Percentiles rank a stretch among this genome's conserved stretches.
These are phyloP conservation scores for Caenorhabditis macrosperma DNA, from an alignment of 2,888 invertebrate genomes.

Conservation along the genomic window DNA sequence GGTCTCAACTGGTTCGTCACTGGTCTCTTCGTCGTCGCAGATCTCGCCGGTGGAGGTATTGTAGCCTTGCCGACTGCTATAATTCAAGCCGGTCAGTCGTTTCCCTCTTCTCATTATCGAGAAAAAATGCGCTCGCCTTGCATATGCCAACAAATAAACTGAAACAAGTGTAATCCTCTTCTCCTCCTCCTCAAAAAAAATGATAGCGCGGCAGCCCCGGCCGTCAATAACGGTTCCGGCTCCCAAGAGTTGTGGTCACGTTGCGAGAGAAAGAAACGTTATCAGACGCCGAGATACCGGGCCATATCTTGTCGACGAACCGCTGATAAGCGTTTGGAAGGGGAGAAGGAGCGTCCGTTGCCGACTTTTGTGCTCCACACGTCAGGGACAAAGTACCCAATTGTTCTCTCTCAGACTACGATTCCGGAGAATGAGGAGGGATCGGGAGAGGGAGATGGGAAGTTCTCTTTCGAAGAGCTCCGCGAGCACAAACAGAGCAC, in stretches of 20 bases:
- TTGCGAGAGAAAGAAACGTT: constrained; percentile 17
- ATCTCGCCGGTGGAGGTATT: constrained; percentile 77
- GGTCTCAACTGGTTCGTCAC: constrained; percentile 76
- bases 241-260: constrained; percentile 43
- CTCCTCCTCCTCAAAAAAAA: constrained; percentile 7
- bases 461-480: too few species aligned
- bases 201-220: constrained; percentile 20
- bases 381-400: constrained; percentile 31
- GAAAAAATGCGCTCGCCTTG: too few species aligned
- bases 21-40: constrained; percentile 77
- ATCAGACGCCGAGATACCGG: constrained; percentile 1
- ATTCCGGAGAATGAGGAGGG: not conserved
- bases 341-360: not conserved
- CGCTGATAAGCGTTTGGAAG: constrained; percentile 28
- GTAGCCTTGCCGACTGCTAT: constrained; percentile 77
- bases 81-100: constrained; percentile 73
- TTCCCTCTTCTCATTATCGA: not conserved
- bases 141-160: constrained; percentile 15
- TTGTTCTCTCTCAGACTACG: constrained; percentile 6
- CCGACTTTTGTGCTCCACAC: constrained; percentile 36
- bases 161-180: constrained; percentile 44
- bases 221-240: constrained; percentile 50
- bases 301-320: constrained; percentile 34
- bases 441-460: too few species aligned
- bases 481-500: too few species aligned